phyloP scores from a whole-genome alignment of 2,797 vertebrate genomes.

The Chelidonichthys spinosus region DNA sequence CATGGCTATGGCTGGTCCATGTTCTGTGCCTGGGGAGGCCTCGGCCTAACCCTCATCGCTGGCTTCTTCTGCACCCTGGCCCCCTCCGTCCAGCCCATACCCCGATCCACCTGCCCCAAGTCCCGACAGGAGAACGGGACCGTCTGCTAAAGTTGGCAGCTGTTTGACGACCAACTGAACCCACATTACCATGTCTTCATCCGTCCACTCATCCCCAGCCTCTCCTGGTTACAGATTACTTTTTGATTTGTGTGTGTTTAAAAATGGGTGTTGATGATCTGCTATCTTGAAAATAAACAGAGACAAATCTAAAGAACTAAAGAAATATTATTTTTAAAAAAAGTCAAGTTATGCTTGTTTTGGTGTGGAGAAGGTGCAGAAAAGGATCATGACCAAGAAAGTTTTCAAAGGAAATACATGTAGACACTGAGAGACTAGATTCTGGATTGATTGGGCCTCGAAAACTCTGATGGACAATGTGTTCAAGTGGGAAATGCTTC shows the following conservation, averaged over 20 bases:
- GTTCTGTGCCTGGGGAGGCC: constrained; percentile 99
- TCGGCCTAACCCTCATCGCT: constrained; percentile 97
- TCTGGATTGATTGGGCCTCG: background rate
- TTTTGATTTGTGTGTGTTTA: constrained; percentile 56
- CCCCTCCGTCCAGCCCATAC: constrained; percentile 96
- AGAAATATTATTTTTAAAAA: constrained; percentile 52
- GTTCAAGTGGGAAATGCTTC: background rate
- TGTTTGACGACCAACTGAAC: constrained; percentile 35
- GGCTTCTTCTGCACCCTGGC: constrained; percentile 99
- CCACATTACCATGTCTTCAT: constrained; percentile 52
- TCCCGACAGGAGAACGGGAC: constrained; percentile 98
- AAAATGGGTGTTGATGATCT: constrained; percentile 75
- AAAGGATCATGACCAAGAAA: constrained; percentile 31
- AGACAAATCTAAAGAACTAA: constrained; percentile 56
- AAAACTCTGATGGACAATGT: background rate
- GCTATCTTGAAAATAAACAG: constrained; percentile 70
- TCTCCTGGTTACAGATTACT: constrained; percentile 60
- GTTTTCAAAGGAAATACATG: background rate
- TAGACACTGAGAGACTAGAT: constrained; percentile 19
- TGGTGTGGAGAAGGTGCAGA: constrained; percentile 43
- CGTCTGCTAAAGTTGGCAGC: constrained; percentile 88
- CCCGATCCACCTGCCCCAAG: constrained; percentile 97
- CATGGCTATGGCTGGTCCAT: constrained; percentile 99
- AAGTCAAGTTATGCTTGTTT: constrained; percentile 66
- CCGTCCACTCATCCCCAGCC: constrained; percentile 44